Conservation (phyloP, 2,888 invertebrate genomes). For the Rapana venosa region DNA sequence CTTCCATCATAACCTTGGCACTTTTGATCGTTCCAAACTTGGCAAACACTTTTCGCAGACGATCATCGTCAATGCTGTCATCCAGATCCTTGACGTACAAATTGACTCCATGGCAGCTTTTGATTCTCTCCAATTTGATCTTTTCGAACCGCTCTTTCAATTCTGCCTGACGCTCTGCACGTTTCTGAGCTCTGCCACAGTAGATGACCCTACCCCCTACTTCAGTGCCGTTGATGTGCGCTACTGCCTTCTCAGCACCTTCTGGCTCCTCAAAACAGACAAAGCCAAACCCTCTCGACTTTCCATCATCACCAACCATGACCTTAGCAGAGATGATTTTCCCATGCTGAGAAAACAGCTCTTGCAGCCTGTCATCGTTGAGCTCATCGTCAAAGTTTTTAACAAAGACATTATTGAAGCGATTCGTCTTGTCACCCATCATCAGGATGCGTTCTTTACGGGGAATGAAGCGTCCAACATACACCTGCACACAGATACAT, state of each 20-base stretch:
- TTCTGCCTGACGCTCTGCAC: constrained; percentile 98
- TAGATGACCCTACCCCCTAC: constrained; percentile 82
- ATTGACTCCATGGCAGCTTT: constrained; percentile 93
- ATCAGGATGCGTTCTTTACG: constrained; percentile 98
- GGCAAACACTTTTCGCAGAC: constrained; percentile 95
- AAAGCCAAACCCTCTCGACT: constrained; percentile 94
- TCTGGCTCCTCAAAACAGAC: constrained; percentile 98
- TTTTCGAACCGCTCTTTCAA: constrained; percentile 97
- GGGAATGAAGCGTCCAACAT: constrained; percentile 96
- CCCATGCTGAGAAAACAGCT: constrained; percentile 95
- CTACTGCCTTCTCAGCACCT: constrained; percentile 94
- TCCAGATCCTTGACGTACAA: constrained; percentile 99
- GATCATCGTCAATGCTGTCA: constrained; percentile 97
- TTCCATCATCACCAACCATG: constrained; percentile 87
- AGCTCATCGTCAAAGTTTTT: constrained; percentile 99
- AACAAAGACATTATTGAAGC: constrained; percentile 98
- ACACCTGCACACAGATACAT: constrained; percentile 58
- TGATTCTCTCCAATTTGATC: constrained; percentile 93
- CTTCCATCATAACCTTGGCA: constrained; percentile 86
- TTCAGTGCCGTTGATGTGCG: constrained; percentile 91
- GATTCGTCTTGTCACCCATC: constrained; percentile 95
- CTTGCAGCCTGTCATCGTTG: constrained; percentile 91
- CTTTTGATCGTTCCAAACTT: constrained; percentile 98
- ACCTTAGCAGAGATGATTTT: constrained; percentile 78
- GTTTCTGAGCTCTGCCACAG: constrained; percentile 99